Conservation (phyloP, 2,797 vertebrate species). For the Podargus strigoides region DNA sequence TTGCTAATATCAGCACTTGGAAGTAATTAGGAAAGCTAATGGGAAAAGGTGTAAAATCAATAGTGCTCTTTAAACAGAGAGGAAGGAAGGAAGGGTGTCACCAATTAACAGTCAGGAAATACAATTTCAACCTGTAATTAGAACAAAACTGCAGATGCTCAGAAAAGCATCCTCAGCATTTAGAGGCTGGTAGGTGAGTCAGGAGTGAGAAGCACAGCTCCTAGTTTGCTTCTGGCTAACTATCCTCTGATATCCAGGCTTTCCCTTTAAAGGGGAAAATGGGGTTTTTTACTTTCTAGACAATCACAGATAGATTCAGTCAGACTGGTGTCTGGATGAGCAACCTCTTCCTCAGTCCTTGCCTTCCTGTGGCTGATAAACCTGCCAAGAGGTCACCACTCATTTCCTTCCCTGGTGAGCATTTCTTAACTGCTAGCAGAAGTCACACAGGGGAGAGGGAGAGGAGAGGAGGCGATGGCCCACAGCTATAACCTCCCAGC, state of each 20-base stretch:
- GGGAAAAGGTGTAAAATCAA: not conserved
- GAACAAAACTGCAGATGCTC: not conserved
- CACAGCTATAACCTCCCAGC: not conserved
- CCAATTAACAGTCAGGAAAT: not conserved
- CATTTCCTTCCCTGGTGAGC: not conserved
- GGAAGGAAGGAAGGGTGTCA: not conserved
- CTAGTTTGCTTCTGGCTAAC: not conserved
- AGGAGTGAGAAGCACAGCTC: not conserved
- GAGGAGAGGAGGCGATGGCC: too few species aligned
- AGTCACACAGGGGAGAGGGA: not conserved
- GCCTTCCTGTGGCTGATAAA: not conserved
- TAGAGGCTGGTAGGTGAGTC: not conserved
- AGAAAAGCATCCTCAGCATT: not conserved
- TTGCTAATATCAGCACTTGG: not conserved
- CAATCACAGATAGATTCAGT: not conserved
- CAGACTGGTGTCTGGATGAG: rapidly evolving
- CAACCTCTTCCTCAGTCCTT: not conserved
- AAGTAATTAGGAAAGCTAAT: not conserved
- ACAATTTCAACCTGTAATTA: not conserved
- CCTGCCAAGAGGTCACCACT: not conserved
- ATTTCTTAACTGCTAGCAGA: not conserved
- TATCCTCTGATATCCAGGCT: not conserved
- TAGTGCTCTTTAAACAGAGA: not conserved
- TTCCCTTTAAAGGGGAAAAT: not conserved
- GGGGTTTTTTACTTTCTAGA: not conserved